Evolutionary conservation across 1,140 invertebrate genomes (phyloP).

Genomic region (Agraylea sexmaculata): DNA sequence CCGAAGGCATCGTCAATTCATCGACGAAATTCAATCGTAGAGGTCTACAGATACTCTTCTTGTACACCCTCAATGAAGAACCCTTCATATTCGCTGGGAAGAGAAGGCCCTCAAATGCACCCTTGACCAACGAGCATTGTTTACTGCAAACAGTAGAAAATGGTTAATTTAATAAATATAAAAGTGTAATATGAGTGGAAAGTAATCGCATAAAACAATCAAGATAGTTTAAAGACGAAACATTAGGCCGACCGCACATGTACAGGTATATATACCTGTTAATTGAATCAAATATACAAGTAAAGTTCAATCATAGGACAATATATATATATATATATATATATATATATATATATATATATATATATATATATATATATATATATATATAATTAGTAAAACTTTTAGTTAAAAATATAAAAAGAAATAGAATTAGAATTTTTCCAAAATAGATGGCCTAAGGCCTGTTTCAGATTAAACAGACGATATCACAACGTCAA

Average conservation of each 20-base stretch:
- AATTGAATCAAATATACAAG: not conserved
- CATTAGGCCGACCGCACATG: not conserved
- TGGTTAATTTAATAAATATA: not conserved
- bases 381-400: not conserved
- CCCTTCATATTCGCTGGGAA: conserved; percentile 45
- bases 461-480: too few relatives aligned
- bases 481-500: too few relatives aligned
- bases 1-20: conserved; percentile 25
- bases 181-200: not conserved
- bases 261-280: not conserved
- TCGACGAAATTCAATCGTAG: conserved; percentile 42
- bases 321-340: not conserved
- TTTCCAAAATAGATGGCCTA: too few relatives aligned
- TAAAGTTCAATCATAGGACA: not conserved
- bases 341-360: not conserved
- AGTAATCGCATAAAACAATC: not conserved
- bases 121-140: conserved; percentile 44
- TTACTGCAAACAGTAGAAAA: conserved; percentile 26
- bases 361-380: not conserved
- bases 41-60: conserved; percentile 55
- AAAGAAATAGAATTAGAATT: too few relatives aligned
- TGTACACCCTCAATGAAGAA: conserved; percentile 44
- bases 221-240: not conserved
- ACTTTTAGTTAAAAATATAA: too few relatives aligned
- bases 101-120: conserved; percentile 48